A percentile compares a stretch with the other conserved stretches of the same genome.
Evolutionary conservation across 2,797 vertebrate species (phyloP).

Genomic region (Novumbra hubbsi): DNA sequence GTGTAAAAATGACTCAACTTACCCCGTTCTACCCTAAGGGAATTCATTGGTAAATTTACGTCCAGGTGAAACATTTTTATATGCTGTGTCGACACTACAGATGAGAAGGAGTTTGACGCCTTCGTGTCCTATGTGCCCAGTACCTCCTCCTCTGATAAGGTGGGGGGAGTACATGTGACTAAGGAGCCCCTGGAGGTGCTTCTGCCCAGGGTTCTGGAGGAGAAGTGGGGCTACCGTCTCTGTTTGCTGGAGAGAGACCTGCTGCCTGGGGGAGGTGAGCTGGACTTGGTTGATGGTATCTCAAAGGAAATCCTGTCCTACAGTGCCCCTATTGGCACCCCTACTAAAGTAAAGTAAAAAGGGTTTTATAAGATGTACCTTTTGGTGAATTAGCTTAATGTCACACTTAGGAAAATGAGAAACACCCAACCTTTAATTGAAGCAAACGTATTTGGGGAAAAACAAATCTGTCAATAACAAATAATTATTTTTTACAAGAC

Average conservation of each 20-base stretch:
- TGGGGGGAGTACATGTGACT: not conserved
- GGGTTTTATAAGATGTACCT: no score
- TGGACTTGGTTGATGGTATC: not conserved
- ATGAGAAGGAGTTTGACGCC: slow-evolving; percentile 82
- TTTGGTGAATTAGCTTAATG: no score
- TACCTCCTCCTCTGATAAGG: slow-evolving; percentile 18
- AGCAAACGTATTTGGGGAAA: no score
- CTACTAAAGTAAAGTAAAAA: no score
- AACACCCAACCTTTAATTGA: no score
- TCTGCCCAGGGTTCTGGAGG: slow-evolving; percentile 81
- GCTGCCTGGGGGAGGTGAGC: slow-evolving; percentile 86
- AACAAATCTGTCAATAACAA: no score
- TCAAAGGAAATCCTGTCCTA: not conserved
- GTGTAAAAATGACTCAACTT: no score
- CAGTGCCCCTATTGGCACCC: not conserved
- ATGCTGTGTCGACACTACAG: slow-evolving; percentile 54
- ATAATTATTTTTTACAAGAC: no score
- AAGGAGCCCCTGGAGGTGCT: slow-evolving; percentile 54
- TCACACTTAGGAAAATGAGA: no score
- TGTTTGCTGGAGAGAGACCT: slow-evolving; percentile 87
- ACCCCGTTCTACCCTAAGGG: no score
- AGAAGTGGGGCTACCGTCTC: slow-evolving; percentile 80
- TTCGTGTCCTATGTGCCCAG: slow-evolving; percentile 82
- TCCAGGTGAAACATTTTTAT: not conserved
- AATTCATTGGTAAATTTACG: no score